Conservation (phyloP, 2,113 vertebrate species). For the Galbula dea region DNA sequence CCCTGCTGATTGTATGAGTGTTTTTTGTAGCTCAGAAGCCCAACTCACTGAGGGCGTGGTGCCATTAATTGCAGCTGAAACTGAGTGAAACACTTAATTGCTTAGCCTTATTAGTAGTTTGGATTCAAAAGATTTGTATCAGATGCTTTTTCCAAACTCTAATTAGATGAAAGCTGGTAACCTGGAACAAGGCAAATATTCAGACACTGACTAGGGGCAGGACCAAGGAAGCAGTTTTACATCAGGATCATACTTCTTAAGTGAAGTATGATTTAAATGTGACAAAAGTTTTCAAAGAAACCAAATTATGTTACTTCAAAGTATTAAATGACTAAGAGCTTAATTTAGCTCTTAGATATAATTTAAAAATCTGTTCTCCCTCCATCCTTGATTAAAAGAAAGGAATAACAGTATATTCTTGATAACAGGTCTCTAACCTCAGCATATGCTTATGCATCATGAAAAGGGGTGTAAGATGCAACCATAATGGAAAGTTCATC, state of each 20-base stretch:
- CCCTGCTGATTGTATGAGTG: neutral
- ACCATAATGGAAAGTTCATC: neutral
- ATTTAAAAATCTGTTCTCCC: neutral
- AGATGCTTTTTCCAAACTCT: neutral
- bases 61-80: neutral
- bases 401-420: neutral
- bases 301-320: neutral
- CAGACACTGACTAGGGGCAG: neutral
- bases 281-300: neutral
- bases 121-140: neutral
- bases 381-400: neutral
- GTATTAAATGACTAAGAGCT: neutral
- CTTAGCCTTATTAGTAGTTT: neutral
- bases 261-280: neutral
- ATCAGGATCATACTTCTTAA: neutral
- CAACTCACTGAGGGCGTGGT: neutral
- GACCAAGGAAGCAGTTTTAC: neutral
- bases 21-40: neutral
- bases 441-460: neutral
- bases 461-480: neutral
- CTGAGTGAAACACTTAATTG: neutral
- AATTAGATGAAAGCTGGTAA: neutral
- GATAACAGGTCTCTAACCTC: neutral
- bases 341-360: no score
- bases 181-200: neutral